Base-by-base conservation (phyloP, 2,797 vertebrate species). In the Gila robusta region DNA sequence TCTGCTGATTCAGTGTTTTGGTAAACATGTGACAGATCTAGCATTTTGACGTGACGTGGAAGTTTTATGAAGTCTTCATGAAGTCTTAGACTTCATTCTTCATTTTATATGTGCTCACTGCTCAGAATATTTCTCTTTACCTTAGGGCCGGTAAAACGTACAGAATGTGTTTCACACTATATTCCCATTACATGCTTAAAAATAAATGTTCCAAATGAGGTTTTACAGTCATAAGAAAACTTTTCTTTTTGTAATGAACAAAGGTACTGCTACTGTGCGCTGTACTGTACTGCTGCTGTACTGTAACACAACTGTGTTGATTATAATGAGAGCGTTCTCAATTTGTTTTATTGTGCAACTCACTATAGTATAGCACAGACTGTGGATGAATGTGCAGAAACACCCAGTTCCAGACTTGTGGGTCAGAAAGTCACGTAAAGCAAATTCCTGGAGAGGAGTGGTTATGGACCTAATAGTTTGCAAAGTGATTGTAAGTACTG, bases 1-100 rank as follows among this genome's bases (percentile, higher is more conserved):
- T 39, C 21, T 39, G n/a, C 41, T 89, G 66, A 83, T 84, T 86
- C 47, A 90, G 66, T 74, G 66, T 66, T 88, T 82, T 87, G 56
- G 69, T 73, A 83, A 81, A 49, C n/a, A 21, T 74, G 52, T 83
- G 85, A 21, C 81, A 88, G 47, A 72, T 85, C 56, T 88, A 64
- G 35, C 87, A 79, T 86, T 88, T 74, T 85, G 73, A 87, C 28
- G 67, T 67, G 82, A 89, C 37, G 19, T 66, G 71, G 54, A 52
- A 69, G 17, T 81, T 84, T 69, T 84, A 47, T 49, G 16, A 49
- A 49, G 47, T 52, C 77, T 82, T 41, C 32, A 72, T 35, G 26
- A 88, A 56, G 26, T 44, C 71, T 73, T 39, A 79, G 14, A 74
- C 47, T 44, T 39, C n/a, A 41, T 70, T 79, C 59, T 81, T 72